Evolutionary conservation across 2,113 vertebrate genomes (phyloP), one percentile per base, ranked within the genome.

Genomic region (Balaenoptera acutorostrata): DNA sequence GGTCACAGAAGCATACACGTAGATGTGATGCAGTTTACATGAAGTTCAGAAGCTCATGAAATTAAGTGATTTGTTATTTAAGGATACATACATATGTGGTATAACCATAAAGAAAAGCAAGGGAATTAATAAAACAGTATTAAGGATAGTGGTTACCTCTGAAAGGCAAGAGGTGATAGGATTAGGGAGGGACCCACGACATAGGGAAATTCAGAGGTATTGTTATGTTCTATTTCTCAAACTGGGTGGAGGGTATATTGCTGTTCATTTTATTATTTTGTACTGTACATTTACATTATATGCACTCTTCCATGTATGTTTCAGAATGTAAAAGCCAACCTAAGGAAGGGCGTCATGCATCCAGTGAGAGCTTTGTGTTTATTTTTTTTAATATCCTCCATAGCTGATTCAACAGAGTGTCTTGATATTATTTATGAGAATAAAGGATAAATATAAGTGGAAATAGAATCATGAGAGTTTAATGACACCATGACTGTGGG

Each of bases 321-420:
- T 95, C n/a, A 83, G 46, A 90, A 64, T 83, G 89, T 93, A 64
- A 77, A 97, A 78, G 3, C 55, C 55, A 95, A 27, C 27, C 71
- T 49, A 71, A 33, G 8, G 18, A 83, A 86, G 8, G 25, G 4
- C 3, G 3, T n/a, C 72, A 31, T 63, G n/a, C 17, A 31, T 72
- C 15, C 10, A 20, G 23, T 52, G 23, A 44, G 25, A 93, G 3
- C 29, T 74, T 83, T 66, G 33, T 31, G 15, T 49, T 49, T 88
- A 78, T 85, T 74, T 81, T 66, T 74, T 74, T 78, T 83, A 21
- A n/a, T 77, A 33, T 52, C 27, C 15, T 96, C 36, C 46, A 52
- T 36, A 92, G 39, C 52, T 94, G 83, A 95, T 71, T 69, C 69
- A 92, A 71, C 20, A 95, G 31, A 94, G 66, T 83, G 17, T 84